Evolutionary conservation across 2,113 vertebrate genomes (phyloP).

Genomic region (Calonectris borealis): DNA sequence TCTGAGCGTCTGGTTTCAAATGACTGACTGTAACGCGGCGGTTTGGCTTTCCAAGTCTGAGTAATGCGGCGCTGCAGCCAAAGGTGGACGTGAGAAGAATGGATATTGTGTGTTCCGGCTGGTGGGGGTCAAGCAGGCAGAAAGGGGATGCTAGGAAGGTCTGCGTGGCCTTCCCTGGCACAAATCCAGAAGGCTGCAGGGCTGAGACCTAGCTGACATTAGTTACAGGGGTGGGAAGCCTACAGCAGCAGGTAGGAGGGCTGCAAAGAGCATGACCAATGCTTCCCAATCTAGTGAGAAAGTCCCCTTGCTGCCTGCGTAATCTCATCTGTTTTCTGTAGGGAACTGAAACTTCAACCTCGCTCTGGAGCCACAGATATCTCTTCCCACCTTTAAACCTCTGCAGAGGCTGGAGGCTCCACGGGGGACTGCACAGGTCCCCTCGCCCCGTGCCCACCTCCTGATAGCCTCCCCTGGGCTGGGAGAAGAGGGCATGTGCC

Average conservation of each 20-base stretch:
- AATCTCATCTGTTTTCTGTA: background rate
- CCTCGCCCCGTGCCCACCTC: background rate
- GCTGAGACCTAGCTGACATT: background rate
- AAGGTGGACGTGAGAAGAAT: background rate
- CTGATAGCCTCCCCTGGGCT: background rate
- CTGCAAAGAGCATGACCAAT: background rate
- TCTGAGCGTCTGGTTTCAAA: background rate
- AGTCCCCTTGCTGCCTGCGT: background rate
- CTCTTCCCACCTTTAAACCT: background rate
- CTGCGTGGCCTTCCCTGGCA: background rate
- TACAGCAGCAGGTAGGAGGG: background rate
- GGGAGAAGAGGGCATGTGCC: background rate
- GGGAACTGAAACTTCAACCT: background rate
- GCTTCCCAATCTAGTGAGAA: background rate
- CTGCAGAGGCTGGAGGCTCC: background rate
- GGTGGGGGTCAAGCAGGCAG: background rate
- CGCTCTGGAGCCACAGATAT: fast-evolving
- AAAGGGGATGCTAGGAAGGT: background rate
- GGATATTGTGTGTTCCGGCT: background rate
- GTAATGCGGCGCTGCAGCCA: background rate
- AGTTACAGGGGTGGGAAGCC: background rate
- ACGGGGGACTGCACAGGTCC: fast-evolving
- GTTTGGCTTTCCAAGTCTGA: background rate
- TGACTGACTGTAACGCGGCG: background rate
- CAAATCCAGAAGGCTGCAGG: fast-evolving